A percentile compares a stretch with the other conserved stretches of the same genome.
phyloP scores from a whole-genome alignment of 2,888 invertebrate species.

The Drosophila hamatofila region DNA sequence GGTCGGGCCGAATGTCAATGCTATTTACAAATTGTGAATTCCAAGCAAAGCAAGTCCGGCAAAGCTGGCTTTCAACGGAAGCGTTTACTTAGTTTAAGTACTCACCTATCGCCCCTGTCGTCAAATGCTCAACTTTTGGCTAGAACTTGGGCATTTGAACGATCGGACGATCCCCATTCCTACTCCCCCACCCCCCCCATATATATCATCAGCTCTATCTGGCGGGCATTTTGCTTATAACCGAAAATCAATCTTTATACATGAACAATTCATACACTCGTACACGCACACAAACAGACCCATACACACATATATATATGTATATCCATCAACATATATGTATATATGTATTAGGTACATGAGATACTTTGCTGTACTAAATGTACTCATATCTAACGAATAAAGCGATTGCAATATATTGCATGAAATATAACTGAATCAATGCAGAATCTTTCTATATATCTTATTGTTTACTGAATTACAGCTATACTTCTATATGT shows the following conservation, averaged over 20 bases:
- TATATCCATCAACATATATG: background rate
- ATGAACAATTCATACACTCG: background rate
- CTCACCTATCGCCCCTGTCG: background rate
- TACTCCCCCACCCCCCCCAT: background rate
- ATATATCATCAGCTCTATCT: background rate
- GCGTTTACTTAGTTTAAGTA: constrained; percentile 6
- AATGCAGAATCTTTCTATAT: background rate
- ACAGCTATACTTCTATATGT: background rate
- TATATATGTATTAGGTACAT: background rate
- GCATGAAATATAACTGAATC: background rate
- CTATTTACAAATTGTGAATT: constrained; percentile 60
- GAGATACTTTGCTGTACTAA: background rate
- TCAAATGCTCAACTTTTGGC: constrained; percentile 33
- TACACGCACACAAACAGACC: too few relatives aligned
- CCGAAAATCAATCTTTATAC: background rate
- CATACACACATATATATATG: background rate
- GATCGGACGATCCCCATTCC: constrained; percentile 28
- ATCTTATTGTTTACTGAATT: background rate
- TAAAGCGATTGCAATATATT: constrained; percentile 8
- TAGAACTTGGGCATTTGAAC: constrained; percentile 43
- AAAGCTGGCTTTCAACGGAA: background rate
- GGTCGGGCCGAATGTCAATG: constrained; percentile 91
- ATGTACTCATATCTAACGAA: background rate
- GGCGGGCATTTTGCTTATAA: background rate
- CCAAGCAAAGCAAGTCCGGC: background rate